Evolutionary conservation across 1,140 invertebrate genomes (phyloP).

Genomic region (Homalodisca vitripennis): DNA sequence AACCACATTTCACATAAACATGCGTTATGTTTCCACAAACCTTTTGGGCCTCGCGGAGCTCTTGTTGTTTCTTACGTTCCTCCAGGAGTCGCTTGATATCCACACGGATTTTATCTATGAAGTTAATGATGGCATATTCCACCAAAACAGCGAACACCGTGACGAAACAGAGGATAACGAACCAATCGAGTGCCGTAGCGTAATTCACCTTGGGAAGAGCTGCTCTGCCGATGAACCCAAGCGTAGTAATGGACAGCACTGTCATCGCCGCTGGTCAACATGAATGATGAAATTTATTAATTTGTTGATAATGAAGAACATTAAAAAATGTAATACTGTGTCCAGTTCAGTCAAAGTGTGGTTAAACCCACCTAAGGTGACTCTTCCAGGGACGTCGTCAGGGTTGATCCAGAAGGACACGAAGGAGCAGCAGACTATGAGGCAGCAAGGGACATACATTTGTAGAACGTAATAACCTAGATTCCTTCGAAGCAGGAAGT

Average conservation of each 20-base stretch:
- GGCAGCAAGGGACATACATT: constrained; percentile 60
- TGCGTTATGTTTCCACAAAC: not conserved
- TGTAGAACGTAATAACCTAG: constrained; percentile 62
- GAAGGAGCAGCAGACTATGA: constrained; percentile 64
- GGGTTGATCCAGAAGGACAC: constrained; percentile 65
- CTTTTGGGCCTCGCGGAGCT: constrained; percentile 14
- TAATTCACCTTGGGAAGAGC: constrained; percentile 59
- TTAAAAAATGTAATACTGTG: not conserved
- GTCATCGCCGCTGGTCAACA: constrained; percentile 61
- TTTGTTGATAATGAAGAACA: not conserved
- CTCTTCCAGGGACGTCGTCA: constrained; percentile 59
- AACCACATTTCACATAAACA: not conserved
- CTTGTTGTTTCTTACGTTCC: constrained; percentile 39
- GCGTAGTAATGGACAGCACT: constrained; percentile 59
- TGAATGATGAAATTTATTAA: too few species aligned
- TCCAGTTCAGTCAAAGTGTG: too few species aligned
- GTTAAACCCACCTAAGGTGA: constrained; percentile 59
- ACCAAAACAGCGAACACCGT: constrained; percentile 61
- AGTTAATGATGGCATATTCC: constrained; percentile 62
- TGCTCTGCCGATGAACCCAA: constrained; percentile 58
- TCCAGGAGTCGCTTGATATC: constrained; percentile 45
- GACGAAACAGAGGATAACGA: constrained; percentile 59
- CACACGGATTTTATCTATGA: constrained; percentile 54
- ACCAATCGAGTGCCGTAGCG: constrained; percentile 61
- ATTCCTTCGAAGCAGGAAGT: constrained; percentile 54